Conservation (phyloP, 2,113 vertebrate species). For the Furnarius figulus region DNA sequence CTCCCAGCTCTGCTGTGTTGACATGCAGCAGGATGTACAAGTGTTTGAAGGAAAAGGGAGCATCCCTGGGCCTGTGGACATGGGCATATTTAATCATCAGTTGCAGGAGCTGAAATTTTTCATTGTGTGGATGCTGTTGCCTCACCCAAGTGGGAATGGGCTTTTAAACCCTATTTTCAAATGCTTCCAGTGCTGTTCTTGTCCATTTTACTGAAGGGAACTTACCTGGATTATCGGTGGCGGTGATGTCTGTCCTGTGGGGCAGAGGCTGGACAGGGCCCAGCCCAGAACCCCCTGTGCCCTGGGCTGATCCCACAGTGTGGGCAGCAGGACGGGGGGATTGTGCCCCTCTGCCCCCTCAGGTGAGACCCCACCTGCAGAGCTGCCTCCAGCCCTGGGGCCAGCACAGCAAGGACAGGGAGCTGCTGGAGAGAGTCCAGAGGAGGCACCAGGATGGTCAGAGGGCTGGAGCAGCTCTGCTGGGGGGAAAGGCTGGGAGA, state of each 20-base stretch:
- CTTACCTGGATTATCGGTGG: background rate
- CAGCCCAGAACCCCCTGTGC: background rate
- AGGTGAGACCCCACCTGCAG: background rate
- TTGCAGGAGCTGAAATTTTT: background rate
- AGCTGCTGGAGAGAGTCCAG: background rate
- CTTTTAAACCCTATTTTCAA: background rate
- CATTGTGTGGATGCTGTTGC: background rate
- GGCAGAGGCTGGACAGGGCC: background rate
- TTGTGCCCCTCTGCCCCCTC: background rate
- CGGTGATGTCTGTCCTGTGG: background rate
- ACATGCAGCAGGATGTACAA: rapidly evolving
- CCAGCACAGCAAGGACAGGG: background rate
- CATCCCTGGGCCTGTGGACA: rapidly evolving
- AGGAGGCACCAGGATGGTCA: background rate
- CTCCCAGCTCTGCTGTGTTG: background rate
- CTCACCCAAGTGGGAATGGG: background rate
- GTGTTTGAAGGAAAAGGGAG: background rate
- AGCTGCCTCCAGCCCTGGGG: background rate
- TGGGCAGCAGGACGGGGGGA: background rate
- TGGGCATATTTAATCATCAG: background rate
- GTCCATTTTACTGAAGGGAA: background rate
- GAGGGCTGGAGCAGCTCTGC: background rate
- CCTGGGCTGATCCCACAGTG: background rate
- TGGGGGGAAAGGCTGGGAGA: background rate
- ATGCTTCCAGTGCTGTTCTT: background rate